Evolutionary conservation across 2,888 invertebrate species (phyloP).

Genomic region (Cosmopolites sordidus): DNA sequence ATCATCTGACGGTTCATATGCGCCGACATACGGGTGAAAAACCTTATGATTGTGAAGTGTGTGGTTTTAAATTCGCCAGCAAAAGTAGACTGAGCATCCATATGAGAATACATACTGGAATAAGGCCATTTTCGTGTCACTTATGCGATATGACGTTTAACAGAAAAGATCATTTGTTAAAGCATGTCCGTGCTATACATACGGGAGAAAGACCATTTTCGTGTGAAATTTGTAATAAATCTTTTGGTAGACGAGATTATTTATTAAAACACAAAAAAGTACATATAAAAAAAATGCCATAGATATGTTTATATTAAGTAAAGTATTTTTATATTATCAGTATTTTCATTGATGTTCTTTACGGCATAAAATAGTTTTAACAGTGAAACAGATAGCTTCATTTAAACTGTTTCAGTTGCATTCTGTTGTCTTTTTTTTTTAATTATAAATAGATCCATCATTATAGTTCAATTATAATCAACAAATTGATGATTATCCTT

Average conservation of each 20-base stretch:
- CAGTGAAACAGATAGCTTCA: too few relatives aligned
- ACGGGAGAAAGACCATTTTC: constrained; percentile 42
- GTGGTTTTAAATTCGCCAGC: constrained; percentile 20
- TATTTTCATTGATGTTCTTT: too few relatives aligned
- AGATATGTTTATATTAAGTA: not conserved
- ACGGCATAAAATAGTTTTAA: too few relatives aligned
- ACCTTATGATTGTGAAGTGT: constrained; percentile 21
- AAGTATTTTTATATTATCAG: constrained; percentile 1
- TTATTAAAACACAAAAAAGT: constrained; percentile 20
- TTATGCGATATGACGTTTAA: constrained; percentile 40
- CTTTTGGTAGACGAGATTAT: constrained; percentile 23
- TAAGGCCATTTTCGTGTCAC: constrained; percentile 38
- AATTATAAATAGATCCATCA: too few relatives aligned
- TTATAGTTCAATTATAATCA: too few relatives aligned
- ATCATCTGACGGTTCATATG: constrained; percentile 21
- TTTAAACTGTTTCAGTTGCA: too few relatives aligned
- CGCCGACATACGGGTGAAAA: constrained; percentile 24
- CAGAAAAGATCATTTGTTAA: constrained; percentile 37
- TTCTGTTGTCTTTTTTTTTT: too few relatives aligned
- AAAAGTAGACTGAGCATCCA: constrained; percentile 26
- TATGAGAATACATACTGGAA: constrained; percentile 38
- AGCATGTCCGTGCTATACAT: constrained; percentile 39
- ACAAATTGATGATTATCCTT: too few relatives aligned
- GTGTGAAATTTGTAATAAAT: constrained; percentile 43
- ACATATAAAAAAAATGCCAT: not conserved